Evolutionary conservation across 2,113 vertebrate genomes (phyloP).

Genomic region (Orycteropus afer): DNA sequence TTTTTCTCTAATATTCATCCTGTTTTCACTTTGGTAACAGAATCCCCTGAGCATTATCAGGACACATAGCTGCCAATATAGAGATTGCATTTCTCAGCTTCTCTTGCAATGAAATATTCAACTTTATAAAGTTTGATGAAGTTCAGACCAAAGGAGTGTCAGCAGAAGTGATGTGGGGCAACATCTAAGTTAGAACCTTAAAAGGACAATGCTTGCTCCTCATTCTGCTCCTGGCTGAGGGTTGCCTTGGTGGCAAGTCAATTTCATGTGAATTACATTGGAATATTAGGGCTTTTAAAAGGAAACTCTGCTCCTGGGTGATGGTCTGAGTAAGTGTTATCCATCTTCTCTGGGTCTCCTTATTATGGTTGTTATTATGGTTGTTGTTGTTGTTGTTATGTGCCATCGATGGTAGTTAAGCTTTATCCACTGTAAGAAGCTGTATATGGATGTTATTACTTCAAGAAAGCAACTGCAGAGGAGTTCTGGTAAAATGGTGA

Average conservation of each 20-base stretch:
- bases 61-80: background rate
- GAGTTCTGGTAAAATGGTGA: too few relatives aligned
- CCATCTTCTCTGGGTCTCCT: background rate
- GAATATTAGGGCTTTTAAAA: background rate
- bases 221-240: too few relatives aligned
- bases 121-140: too few relatives aligned
- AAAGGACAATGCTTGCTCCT: background rate
- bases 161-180: background rate
- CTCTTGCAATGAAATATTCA: background rate
- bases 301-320: background rate
- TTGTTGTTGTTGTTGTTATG: too few relatives aligned
- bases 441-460: fast-evolving
- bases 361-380: too few relatives aligned
- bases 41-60: background rate
- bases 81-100: background rate
- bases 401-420: too few relatives aligned
- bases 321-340: fast-evolving
- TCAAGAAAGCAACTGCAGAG: too few relatives aligned
- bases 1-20: fast-evolving
- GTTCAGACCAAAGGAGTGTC: background rate
- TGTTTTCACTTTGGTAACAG: too few relatives aligned
- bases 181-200: background rate
- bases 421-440: background rate
- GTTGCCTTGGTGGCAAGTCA: background rate
- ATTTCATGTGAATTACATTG: background rate